Evolutionary conservation across 2,888 invertebrate genomes (phyloP), one percentile per base, ranked within the genome.

Genomic region (Stramonita haemastoma): DNA sequence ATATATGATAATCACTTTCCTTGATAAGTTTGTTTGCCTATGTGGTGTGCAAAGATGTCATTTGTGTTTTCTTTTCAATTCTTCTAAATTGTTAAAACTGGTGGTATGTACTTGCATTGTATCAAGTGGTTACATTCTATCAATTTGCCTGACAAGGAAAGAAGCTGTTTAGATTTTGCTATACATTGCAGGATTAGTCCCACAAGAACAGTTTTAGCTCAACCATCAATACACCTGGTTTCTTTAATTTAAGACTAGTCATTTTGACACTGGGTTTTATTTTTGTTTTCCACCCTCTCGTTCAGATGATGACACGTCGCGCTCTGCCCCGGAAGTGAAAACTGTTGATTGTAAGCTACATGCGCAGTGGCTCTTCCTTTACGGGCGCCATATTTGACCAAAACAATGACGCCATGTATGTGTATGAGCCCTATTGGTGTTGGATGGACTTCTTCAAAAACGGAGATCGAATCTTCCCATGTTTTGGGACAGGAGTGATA

Each of bases 311-410:
- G 46, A 22, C 36, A 6, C 36, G 1, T 46, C 46, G 0, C 11
- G 11, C 46, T 22, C 81, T 4, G 17, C 1, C 5, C 22, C 81
- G 81, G 81, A 83, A 83, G 81, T 83, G 81, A 36, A n/a, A 29
- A 22, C 26, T 83, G 36, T 46, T 83, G 36, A 83, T 83, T 46
- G 22, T 83, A 46, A 46, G 36, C 36, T 83, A 83, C 81, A 83
- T 83, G 81, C 81, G 81, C 81, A 83, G 81, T 83, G 81, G 81
- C 22, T 83, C 81, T 36, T 36, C 81, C 46, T 83, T 83, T 22
- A 13, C 36, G 4, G 81, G 81, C 46, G 36, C 81, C 81, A 46
- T 46, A 2, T 83, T 83, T 83, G 81, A 83, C n/a, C 81, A 29
- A 26, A 29, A 83, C 22, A 36, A 36, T 2, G 13, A 36, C 22